Base-by-base conservation (phyloP, 2,797 vertebrate genomes). In the Neoniphon sammara region DNA sequence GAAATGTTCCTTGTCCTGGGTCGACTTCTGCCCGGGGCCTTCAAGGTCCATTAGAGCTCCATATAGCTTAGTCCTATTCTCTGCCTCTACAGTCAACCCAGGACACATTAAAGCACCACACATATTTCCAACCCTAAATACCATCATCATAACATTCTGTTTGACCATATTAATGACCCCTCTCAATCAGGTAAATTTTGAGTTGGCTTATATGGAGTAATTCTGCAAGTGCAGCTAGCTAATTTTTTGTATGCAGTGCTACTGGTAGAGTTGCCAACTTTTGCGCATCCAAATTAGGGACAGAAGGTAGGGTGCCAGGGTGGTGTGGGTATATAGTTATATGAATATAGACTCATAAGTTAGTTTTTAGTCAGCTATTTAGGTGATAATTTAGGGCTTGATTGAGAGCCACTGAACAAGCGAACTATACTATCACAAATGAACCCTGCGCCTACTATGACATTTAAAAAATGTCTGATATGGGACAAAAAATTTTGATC, bases 51-150 rank as follows among this genome's bases (percentile, higher is more conserved):
- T 7, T 36, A 7, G 7, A 55, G 50, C 60, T 52, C 7, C 55
- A 72, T 52, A 66, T 52, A 66, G 68, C 69, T 72, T 17, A 59
- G 18, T 58, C 1, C 30, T 42, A 15, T 30, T 66, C 73, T 66
- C 34, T 1, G 36, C 49, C 11, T 69, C 46, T 61, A 50, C 54
- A 1, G 25, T 68, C 56, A 60, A 55, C 52, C 62, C 21, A 27
- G 56, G 54, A 39, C 25, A 42, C 23, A 62, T 61, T 58, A 46
- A 73, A 73, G 34, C 1, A 42, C 50, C 8, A 23, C 66, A 49
- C 23, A 55, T 49, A 55, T 74, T 54, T 61, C 55, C 61, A 21
- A 50, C 39, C 44, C 42, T 15, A 34, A 69, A 69, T 56, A 36
- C 34, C 34, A 36, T 52, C 11, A 58, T 25, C 21, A 25, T 64